Percentiles rank a stretch among this genome's conserved stretches.
Evolutionary conservation across 64 coral and sea anemone genomes (phyloP).

Genomic region (Montipora sp.): DNA sequence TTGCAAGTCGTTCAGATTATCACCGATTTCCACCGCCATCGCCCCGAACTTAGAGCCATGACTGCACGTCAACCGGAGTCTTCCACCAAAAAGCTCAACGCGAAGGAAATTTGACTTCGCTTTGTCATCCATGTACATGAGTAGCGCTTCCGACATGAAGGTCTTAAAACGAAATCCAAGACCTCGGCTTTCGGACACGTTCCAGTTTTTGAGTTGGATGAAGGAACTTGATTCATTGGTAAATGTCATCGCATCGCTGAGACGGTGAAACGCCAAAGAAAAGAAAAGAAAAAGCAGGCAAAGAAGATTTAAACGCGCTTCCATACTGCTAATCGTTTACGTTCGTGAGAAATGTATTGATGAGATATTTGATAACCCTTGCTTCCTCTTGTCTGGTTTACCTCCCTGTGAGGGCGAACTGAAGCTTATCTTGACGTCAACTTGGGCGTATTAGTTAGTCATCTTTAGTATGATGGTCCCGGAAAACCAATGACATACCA

Average conservation of each 20-base stretch:
- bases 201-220: slow-evolving; percentile 22
- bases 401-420: neutral
- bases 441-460: neutral
- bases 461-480: neutral
- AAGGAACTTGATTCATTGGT: slow-evolving; percentile 1
- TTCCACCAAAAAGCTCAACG: slow-evolving; percentile 26
- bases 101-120: slow-evolving; percentile 40
- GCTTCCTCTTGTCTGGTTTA: neutral
- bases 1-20: slow-evolving; percentile 21
- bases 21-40: slow-evolving; percentile 10
- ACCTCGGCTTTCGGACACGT: neutral
- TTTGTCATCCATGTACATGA: slow-evolving; percentile 35
- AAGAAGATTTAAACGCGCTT: neutral
- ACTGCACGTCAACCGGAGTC: neutral
- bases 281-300: neutral
- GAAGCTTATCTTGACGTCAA: neutral
- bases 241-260: neutral
- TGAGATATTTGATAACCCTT: neutral
- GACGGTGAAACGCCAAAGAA: neutral
- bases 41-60: neutral
- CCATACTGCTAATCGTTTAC: neutral
- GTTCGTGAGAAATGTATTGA: neutral
- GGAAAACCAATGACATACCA: neutral
- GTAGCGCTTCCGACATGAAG: slow-evolving; percentile 13
- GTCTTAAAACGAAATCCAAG: slow-evolving; percentile 50